Conservation (phyloP, 2,113 vertebrate genomes). For the Corythornis cristatus region DNA sequence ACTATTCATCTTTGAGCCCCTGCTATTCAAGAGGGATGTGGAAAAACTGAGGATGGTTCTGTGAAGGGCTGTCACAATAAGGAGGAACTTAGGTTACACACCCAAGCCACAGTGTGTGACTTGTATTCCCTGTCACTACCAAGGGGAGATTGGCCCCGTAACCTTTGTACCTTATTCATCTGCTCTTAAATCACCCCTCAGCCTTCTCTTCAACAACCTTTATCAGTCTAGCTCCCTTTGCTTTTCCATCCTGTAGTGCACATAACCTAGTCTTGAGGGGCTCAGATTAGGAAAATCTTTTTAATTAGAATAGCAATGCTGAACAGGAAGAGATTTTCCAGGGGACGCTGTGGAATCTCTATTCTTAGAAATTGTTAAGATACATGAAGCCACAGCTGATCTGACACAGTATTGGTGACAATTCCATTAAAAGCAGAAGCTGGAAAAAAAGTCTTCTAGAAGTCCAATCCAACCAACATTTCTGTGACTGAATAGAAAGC, state of each 20-base stretch:
- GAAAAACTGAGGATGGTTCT: background rate
- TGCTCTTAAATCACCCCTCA: background rate
- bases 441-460: background rate
- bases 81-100: background rate
- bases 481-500: background rate
- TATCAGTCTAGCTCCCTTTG: background rate
- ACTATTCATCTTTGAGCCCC: background rate
- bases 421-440: background rate
- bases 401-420: background rate
- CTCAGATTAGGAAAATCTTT: background rate
- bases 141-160: background rate
- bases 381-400: background rate
- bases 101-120: background rate
- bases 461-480: background rate
- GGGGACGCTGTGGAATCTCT: background rate
- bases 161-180: background rate
- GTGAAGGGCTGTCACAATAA: accelerated
- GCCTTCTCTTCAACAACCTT: background rate
- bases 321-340: background rate
- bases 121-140: background rate
- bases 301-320: background rate
- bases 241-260: background rate
- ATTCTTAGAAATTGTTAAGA: background rate
- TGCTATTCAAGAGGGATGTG: background rate
- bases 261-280: background rate